Percentiles rank a stretch among this genome's conserved stretches.
These are phyloP conservation scores for Tachycineta bicolor DNA, from an alignment of 2,113 vertebrate species.

Conservation along the genomic window DNA sequence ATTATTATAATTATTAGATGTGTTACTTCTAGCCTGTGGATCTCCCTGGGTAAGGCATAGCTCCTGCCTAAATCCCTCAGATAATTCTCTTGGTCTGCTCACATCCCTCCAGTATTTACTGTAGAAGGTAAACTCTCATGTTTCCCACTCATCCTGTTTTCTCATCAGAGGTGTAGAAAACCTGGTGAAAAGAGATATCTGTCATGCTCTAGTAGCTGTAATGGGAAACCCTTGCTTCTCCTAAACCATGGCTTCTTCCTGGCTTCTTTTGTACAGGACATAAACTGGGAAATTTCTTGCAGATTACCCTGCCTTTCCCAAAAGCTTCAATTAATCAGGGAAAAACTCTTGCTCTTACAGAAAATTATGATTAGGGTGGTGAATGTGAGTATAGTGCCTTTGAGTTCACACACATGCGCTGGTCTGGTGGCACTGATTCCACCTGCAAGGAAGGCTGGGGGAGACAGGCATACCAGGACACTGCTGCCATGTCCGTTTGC, in stretches of 20 bases:
- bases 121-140: neutral
- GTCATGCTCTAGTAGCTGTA: neutral
- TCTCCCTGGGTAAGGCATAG: neutral
- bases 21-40: neutral
- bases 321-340: neutral
- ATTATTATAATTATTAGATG: neutral
- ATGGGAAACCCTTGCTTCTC: neutral
- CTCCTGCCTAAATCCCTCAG: neutral
- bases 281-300: neutral
- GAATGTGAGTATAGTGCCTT: neutral
- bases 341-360: neutral
- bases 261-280: neutral
- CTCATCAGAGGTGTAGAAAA: neutral
- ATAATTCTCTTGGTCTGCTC: neutral
- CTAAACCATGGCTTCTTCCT: neutral
- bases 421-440: neutral
- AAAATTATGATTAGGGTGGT: fast-evolving
- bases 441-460: neutral
- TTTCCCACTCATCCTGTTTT: neutral
- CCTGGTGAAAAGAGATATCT: neutral
- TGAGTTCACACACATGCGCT: fast-evolving
- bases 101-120: neutral
- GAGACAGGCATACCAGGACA: fast-evolving
- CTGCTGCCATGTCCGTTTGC: neutral
- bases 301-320: neutral